Evolutionary conservation across 2,888 invertebrate genomes (phyloP), one percentile per base, ranked within the genome.

Genomic region (Trissonchulus latispiculum): DNA sequence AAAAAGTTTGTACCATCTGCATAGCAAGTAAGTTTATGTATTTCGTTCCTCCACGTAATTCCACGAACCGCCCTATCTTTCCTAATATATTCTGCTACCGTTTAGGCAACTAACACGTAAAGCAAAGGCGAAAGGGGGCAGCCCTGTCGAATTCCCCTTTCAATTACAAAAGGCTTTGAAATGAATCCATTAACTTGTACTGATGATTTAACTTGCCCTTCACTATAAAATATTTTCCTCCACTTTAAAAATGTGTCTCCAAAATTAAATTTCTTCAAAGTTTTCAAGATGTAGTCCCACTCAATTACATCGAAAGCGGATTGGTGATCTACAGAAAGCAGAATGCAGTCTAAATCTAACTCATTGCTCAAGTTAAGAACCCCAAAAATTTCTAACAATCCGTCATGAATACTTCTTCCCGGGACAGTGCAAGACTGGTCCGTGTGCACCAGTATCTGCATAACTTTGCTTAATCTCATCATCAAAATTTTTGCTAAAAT

Each of bases 101-200:
- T 64, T 64, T 64, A 31, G 8, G 8, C 33, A 18, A 64, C 66
- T n/a, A 64, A 35, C 18, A 64, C 66, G 29, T 64, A 64, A 18
- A 69, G n/a, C n/a, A 69, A 35, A 33, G 69, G 32, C 8, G 69
- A 69, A 2, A 69, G 31, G 3, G 69, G 69, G 36, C 69, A 69
- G 15, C 69, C 69, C 35, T 69, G 69, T 69, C 69, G 3, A 36
- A 69, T 69, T 8, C 69, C 69, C 35, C 36, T 69, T 3, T n/a
- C n/a, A 2, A 35, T 8, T 2, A 8, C 18, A 35, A 35, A 36
- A n/a, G 69, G 15, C n/a, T 29, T 3, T 8, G 69, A 69, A 8
- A 69, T 18, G 35, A 32, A 69, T 8, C 69, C 69, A 69, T 69
- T 69, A 33, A 69, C 69, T 69, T 69, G 69, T 29, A 69, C 69